Percentiles rank a stretch among this genome's conserved stretches.
These are phyloP conservation scores for Ceyx margarethae DNA, from an alignment of 2,113 vertebrate species.

Conservation along the genomic window DNA sequence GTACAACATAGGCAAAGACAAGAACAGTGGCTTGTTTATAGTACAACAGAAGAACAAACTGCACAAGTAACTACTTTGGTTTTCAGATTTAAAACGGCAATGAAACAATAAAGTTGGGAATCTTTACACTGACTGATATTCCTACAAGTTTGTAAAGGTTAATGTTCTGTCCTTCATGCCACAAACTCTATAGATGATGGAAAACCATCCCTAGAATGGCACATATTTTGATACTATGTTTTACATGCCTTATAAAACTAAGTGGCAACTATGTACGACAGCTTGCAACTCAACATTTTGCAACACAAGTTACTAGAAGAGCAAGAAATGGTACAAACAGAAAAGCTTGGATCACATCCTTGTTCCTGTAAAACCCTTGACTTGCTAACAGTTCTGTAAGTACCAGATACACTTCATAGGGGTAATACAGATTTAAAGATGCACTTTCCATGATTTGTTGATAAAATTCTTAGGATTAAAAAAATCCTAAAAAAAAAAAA, in stretches of 20 bases:
- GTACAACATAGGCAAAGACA: not conserved
- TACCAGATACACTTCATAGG: not conserved
- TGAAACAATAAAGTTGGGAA: not conserved
- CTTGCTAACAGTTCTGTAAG: not conserved
- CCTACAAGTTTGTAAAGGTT: not conserved
- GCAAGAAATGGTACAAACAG: not conserved
- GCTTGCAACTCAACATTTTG: not conserved
- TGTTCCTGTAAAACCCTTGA: not conserved
- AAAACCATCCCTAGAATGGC: not conserved
- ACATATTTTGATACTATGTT: not conserved
- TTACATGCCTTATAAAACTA: accelerated
- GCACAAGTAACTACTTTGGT: not conserved
- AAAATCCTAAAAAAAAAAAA: not conserved
- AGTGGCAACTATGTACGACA: not conserved
- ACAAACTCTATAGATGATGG: not conserved
- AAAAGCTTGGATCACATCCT: not conserved
- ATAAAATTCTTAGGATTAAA: not conserved
- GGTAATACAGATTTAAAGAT: not conserved
- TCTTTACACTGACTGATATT: not conserved
- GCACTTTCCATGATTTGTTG: not conserved
- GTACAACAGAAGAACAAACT: not conserved
- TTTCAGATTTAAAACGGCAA: not conserved
- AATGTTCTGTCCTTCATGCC: not conserved
- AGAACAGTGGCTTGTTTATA: not conserved
- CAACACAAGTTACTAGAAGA: not conserved